Evolutionary conservation across 2,888 invertebrate species (phyloP), one percentile per base, ranked within the genome.

Genomic region (Mesoligia furuncula): DNA sequence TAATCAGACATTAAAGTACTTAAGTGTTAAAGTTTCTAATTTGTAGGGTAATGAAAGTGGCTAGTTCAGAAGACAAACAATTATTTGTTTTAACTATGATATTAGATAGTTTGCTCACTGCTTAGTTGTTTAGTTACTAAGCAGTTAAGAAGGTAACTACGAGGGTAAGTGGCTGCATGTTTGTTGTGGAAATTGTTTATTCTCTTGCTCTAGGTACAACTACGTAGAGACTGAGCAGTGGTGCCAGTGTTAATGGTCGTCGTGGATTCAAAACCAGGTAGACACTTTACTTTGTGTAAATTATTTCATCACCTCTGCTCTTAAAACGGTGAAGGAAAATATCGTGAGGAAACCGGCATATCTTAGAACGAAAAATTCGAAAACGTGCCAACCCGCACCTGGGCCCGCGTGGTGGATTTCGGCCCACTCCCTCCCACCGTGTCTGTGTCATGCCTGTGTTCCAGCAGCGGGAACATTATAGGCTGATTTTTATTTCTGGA

Each of bases 11-110:
- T 45, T 45, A 54, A 54, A 73, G 69, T 77, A n/a, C n/a, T n/a
- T n/a, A 61, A 73, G 69, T 77, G 27, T 62, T 24, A 79, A 80
- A 82, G 76, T 86, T 80, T 79, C n/a, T 54, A 72, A 79, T 79
- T 67, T 45, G 54, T 67, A 61, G 15, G 11, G 57, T 81, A 70
- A 79, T 80, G 72, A 74, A 75, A 77, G 65, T 70, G 9, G 42
- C 67, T 68, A 15, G 57, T 62, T 17, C 36, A 59, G 42, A 66
- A 73, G 74, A 65, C 65, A 88, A 83, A 79, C 77, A 59, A 69
- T 81, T 81, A 69, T 81, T 81, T 83, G 79, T 80, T 77, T 73
- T 66, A 80, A 48, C 68, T 76, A 59, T 71, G 51, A 70, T 75
- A 85, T 74, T 77, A 73, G 48, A 69, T 78, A 75, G 79, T 77